phyloP scores from a whole-genome alignment of 2,113 vertebrate genomes.

The Motacilla tschutschensis region DNA sequence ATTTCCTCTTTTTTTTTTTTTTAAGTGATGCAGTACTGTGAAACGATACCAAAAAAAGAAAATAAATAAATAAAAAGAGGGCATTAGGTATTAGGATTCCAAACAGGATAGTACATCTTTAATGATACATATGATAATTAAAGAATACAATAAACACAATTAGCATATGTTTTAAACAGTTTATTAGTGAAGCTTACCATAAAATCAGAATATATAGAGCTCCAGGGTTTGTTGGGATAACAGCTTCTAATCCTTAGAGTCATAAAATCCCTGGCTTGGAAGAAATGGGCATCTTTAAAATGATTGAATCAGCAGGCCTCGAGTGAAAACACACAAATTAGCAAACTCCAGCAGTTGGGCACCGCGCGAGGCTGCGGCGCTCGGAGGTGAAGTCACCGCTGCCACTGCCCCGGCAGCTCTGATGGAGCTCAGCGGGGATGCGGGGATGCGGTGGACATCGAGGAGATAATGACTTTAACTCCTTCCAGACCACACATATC shows the following conservation, averaged over 20 bases:
- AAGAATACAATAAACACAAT: conserved; percentile 71
- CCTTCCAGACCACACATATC: background rate
- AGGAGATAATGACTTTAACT: conserved; percentile 48
- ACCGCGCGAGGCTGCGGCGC: background rate
- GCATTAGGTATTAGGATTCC: conserved; percentile 46
- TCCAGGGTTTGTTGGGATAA: conserved; percentile 62
- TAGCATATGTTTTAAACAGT: conserved; percentile 71
- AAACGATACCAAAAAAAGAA: background rate
- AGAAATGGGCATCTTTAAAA: conserved; percentile 67
- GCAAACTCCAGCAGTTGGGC: conserved; percentile 57
- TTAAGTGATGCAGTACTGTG: background rate
- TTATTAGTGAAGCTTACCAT: conserved; percentile 73
- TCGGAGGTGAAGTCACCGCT: background rate
- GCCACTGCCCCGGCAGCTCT: conserved; percentile 36
- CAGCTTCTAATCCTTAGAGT: conserved; percentile 67
- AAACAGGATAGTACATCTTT: conserved; percentile 54
- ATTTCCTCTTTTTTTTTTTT: background rate
- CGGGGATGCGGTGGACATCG: conserved; percentile 3
- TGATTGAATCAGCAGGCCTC: conserved; percentile 66
- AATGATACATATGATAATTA: conserved; percentile 65
- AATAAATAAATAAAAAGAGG: background rate
- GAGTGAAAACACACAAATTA: conserved; percentile 70
- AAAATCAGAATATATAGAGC: conserved; percentile 67
- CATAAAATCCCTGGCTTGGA: conserved; percentile 72
- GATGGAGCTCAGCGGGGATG: background rate